Evolutionary conservation across 2,888 invertebrate species (phyloP), one percentile per base, ranked within the genome.

Genomic region (Patella depressa): DNA sequence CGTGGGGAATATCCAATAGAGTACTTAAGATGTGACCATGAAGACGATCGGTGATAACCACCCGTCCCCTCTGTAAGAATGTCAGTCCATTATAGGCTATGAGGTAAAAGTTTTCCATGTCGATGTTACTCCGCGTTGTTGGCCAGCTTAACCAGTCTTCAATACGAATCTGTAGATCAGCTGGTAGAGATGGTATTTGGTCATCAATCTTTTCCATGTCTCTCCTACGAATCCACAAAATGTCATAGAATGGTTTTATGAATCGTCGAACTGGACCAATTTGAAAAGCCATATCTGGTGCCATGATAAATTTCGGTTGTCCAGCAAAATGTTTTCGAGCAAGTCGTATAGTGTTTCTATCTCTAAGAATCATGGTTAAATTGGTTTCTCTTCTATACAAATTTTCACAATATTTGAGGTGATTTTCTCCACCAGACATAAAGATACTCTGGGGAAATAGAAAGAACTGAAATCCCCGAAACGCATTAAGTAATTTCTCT

Each of bases 11-110:
- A 59, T 80, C 74, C 53, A 80, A 53, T 53, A 83, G 57, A 1
- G 79, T 79, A 72, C 78, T 74, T 54, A 84, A 55, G 53, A 84
- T 81, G 59, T 84, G 83, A 0, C 83, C 83, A 72, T 83, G 83
- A 2, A 83, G 76, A 3, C 82, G 74, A 72, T 83, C 83, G 11
- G 84, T 84, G 54, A 82, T 76, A 19, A 81, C 78, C 19, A 84
- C 82, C 11, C 84, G 77, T 0, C 82, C 84, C 14, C 80, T 72
- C 75, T 79, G 80, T 12, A 80, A 65, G 29, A 78, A 83, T 53
- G 72, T 75, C n/a, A 77, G 71, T 1, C 79, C 81, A 45, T 55
- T 81, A 24, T 57, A 53, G 15, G 79, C 70, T 15, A 74, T 75
- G 15, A 76, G 53, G 24, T 76, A 73, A 2, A 76, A 78, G 57